Conservation (phyloP, 2,113 vertebrate species). For the Phylloscopus trochilus region DNA sequence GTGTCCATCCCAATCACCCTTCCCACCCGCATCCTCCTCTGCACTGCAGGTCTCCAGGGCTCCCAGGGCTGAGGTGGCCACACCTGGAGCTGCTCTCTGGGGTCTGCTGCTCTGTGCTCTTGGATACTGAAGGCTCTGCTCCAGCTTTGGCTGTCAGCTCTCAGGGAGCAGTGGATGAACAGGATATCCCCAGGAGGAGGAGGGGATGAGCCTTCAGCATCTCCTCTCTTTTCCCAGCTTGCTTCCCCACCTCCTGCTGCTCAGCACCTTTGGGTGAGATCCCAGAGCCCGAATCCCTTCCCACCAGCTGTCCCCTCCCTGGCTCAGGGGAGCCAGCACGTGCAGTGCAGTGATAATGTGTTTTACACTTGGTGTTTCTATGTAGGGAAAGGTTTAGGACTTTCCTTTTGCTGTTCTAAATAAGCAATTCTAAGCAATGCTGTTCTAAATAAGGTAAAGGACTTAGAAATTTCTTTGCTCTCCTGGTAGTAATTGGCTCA, state of each 20-base stretch:
- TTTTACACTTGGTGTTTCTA: neutral
- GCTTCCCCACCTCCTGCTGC: neutral
- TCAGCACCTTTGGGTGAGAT: neutral
- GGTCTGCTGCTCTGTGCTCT: neutral
- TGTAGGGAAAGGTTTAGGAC: neutral
- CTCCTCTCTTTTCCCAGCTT: neutral
- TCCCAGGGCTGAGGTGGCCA: neutral
- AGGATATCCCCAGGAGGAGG: neutral
- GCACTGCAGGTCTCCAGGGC: accelerated
- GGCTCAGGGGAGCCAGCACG: neutral
- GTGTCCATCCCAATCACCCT: neutral
- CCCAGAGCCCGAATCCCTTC: neutral
- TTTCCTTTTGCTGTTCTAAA: neutral
- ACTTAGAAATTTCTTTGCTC: neutral
- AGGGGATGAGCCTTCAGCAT: neutral
- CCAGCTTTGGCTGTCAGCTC: neutral
- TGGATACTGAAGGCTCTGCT: accelerated
- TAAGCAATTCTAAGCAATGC: too few species aligned
- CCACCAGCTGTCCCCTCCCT: neutral
- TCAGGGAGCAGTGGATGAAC: neutral
- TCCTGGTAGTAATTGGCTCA: neutral
- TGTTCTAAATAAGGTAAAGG: neutral
- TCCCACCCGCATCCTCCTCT: neutral
- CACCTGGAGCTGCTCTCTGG: neutral
- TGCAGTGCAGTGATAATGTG: neutral